Evolutionary conservation across 2,888 invertebrate genomes (phyloP).

Genomic region (Machimus atricapillus): DNA sequence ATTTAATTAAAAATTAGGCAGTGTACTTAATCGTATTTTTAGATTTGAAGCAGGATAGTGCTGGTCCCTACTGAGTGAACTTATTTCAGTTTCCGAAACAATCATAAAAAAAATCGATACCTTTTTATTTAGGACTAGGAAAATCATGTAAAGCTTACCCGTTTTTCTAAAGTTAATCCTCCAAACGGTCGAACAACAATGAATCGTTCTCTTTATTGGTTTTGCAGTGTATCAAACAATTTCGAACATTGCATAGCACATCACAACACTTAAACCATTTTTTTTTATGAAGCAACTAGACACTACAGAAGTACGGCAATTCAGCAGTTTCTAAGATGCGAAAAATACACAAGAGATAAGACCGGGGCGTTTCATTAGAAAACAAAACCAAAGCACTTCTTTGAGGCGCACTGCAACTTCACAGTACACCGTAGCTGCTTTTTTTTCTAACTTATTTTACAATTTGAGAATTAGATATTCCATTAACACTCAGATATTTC

Average conservation of each 20-base stretch:
- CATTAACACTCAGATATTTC: not conserved
- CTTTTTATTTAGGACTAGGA: not conserved
- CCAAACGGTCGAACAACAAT: not conserved
- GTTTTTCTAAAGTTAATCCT: not conserved
- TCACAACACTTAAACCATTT: not conserved
- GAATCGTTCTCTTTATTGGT: not conserved
- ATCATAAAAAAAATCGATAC: not conserved
- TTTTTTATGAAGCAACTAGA: not conserved
- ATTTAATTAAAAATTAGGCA: not conserved
- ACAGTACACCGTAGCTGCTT: not conserved
- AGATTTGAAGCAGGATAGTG: not conserved
- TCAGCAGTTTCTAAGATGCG: not conserved
- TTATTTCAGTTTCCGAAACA: not conserved
- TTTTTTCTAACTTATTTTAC: not conserved
- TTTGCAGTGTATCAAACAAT: not conserved
- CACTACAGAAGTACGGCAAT: not conserved
- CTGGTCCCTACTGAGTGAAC: not conserved
- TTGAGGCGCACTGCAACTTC: not conserved
- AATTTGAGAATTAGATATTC: not conserved
- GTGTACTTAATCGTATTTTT: not conserved
- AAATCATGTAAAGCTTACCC: not conserved
- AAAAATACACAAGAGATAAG: not conserved
- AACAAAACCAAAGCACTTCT: not conserved
- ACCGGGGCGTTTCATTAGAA: not conserved
- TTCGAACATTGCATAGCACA: not conserved